phyloP scores from a whole-genome alignment of 2,113 vertebrate species.

The Mus musculus region GRCm39 chr7:113893001-113893500 shows the following conservation, averaged over 20 bases:
- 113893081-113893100: slow-evolving; percentile 27
- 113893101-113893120: not conserved
- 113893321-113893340: slow-evolving; percentile 18
- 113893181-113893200: slow-evolving; percentile 32
- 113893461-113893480: not conserved
- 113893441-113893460: not conserved
- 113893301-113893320: slow-evolving; percentile 20
- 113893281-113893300: slow-evolving; percentile 44
- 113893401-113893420: slow-evolving; percentile 25
- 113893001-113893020: slow-evolving; percentile 20
- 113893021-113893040: slow-evolving; percentile 45
- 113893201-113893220: slow-evolving; percentile 47
- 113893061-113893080: not conserved
- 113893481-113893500: not conserved
- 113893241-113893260: slow-evolving; percentile 69
- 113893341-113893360: slow-evolving; percentile 48
- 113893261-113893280: slow-evolving; percentile 72
- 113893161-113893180: slow-evolving; percentile 47
- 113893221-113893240: slow-evolving; percentile 67
- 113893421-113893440: not conserved
- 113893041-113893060: not conserved
- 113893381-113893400: slow-evolving; percentile 13
- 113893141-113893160: not conserved
- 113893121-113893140: not conserved
- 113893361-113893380: not conserved